Conservation (phyloP, 2,797 vertebrate species). For the Pelodytes ibericus region DNA sequence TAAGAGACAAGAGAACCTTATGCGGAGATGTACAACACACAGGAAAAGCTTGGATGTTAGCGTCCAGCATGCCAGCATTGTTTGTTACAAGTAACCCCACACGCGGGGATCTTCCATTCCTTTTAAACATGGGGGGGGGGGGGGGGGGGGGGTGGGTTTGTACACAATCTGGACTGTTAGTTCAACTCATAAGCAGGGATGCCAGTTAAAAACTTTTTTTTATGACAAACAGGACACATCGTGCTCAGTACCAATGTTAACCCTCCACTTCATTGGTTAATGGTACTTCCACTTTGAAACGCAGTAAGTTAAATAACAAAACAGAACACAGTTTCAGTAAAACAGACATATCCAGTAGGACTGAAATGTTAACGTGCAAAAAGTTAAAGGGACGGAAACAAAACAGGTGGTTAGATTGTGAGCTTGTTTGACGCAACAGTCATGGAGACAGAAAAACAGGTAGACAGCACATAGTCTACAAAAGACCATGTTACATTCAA, state of each 20-base stretch:
- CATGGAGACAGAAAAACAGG: constrained; percentile 11
- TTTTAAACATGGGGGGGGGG: constrained; percentile 56
- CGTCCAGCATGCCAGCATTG: constrained; percentile 89
- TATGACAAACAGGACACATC: constrained; percentile 90
- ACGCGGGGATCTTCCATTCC: constrained; percentile 69
- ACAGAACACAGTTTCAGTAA: constrained; percentile 2
- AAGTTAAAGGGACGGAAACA: constrained; percentile 10
- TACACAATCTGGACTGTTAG: constrained; percentile 78
- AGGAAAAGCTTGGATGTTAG: constrained; percentile 98
- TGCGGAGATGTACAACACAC: constrained; percentile 85
- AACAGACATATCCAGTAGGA: neutral
- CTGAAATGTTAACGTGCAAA: no score
- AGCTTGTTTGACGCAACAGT: neutral
- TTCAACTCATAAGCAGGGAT: constrained; percentile 81
- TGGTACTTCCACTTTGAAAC: constrained; percentile 7
- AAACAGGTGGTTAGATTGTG: constrained; percentile 31
- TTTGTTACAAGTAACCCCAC: constrained; percentile 73
- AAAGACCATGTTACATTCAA: neutral
- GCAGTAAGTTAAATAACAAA: constrained; percentile 41
- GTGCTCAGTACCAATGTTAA: constrained; percentile 88
- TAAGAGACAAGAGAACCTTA: constrained; percentile 83
- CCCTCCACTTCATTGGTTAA: constrained; percentile 30
- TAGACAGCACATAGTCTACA: neutral
- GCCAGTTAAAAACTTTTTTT: constrained; percentile 74
- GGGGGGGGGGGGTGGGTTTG: constrained; percentile 52